phyloP scores from a whole-genome alignment of 2,113 vertebrate genomes.

The Dipodomys spectabilis region DNA sequence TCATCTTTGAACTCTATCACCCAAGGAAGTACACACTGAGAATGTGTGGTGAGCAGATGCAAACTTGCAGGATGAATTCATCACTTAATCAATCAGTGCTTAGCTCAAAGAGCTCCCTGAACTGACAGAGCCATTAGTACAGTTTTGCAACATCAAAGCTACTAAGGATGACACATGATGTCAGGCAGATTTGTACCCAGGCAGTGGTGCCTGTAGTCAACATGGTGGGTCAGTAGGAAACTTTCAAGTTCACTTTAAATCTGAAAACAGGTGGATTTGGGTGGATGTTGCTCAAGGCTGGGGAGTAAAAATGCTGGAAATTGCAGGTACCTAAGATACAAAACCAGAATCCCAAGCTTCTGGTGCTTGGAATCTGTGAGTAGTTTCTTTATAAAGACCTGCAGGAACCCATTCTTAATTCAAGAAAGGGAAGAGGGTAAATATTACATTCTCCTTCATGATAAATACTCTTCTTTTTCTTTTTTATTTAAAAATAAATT shows the following conservation, averaged over 20 bases:
- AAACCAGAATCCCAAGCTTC: background rate
- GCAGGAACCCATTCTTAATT: background rate
- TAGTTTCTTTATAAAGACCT: background rate
- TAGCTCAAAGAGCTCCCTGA: constrained; percentile 40
- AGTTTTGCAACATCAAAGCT: constrained; percentile 38
- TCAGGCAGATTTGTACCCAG: constrained; percentile 21
- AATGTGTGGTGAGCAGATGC: constrained; percentile 59
- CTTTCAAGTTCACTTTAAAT: constrained; percentile 43
- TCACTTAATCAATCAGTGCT: constrained; percentile 56
- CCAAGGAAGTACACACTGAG: constrained; percentile 37
- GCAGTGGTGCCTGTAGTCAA: background rate
- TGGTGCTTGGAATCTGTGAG: background rate
- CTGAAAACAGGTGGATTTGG: constrained; percentile 17
- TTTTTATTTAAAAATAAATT: too few species aligned
- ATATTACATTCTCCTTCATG: background rate
- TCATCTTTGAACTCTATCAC: constrained; percentile 19
- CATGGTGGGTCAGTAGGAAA: background rate
- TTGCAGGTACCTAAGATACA: background rate
- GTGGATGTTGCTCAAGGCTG: background rate
- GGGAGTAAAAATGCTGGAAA: background rate
- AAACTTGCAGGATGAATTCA: constrained; percentile 51
- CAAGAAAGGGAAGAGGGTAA: background rate
- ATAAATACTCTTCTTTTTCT: background rate
- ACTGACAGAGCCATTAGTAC: constrained; percentile 61
- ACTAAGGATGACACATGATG: background rate